These are phyloP conservation scores for Nerophis ophidion DNA, from an alignment of 2,113 vertebrate species.

Conservation along the genomic window DNA sequence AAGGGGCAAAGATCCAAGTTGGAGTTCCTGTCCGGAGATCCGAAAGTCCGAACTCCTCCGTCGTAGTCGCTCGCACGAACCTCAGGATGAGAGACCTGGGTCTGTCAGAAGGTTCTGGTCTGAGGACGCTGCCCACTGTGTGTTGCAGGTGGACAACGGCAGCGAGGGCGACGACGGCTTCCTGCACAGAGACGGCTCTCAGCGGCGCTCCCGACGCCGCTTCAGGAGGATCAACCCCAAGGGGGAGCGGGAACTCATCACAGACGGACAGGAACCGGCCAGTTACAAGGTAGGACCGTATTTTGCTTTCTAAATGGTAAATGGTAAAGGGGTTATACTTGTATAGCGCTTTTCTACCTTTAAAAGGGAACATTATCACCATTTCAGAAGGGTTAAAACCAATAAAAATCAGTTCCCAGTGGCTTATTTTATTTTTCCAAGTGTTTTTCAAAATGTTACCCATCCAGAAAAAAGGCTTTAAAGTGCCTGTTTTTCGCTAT, in stretches of 20 bases:
- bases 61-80: constrained; percentile 23
- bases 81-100: neutral
- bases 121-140: constrained; percentile 55
- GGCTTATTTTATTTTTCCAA: no score
- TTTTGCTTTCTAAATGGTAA: no score
- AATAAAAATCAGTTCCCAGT: no score
- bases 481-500: no score
- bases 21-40: neutral
- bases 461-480: no score
- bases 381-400: no score
- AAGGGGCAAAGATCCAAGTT: constrained; percentile 12
- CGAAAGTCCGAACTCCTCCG: constrained; percentile 12
- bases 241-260: constrained; percentile 88
- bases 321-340: no score
- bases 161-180: constrained; percentile 82
- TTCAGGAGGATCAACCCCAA: constrained; percentile 82
- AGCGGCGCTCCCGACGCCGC: constrained; percentile 79
- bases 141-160: constrained; percentile 92
- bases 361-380: no score
- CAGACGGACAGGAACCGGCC: constrained; percentile 75
- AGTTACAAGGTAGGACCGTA: constrained; percentile 69
- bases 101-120: constrained; percentile 22
- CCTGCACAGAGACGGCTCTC: constrained; percentile 79
- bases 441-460: no score
- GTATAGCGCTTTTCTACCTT: no score